These are phyloP conservation scores for Ophiodon elongatus DNA, from an alignment of 2,113 vertebrate species.

Conservation along the genomic window DNA sequence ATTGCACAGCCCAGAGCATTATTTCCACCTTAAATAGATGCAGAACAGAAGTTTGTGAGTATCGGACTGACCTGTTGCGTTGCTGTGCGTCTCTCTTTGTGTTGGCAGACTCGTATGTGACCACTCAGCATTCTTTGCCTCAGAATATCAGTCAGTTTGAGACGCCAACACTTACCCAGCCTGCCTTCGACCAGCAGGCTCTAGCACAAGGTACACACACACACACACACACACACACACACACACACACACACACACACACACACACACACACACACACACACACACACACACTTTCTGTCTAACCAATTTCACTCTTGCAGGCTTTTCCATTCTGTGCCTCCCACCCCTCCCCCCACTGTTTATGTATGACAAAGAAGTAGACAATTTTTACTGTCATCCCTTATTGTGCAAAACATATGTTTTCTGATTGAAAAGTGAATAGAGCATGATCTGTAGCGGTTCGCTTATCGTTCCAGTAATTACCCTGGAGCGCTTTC, in stretches of 20 bases:
- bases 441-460: not conserved
- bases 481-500: not conserved
- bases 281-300: conserved; percentile 19
- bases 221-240: conserved; percentile 34
- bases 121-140: conserved; percentile 88
- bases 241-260: conserved; percentile 3
- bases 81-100: conserved; percentile 19
- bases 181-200: conserved; percentile 91
- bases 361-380: not conserved
- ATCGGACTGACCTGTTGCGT: conserved; percentile 3
- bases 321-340: too few species aligned
- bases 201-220: conserved; percentile 89
- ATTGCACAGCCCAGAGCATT: not conserved
- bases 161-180: conserved; percentile 87
- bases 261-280: too few species aligned
- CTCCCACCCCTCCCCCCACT: too few species aligned
- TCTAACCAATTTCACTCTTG: not conserved
- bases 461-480: not conserved
- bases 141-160: conserved; percentile 92
- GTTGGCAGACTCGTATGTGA: conserved; percentile 89
- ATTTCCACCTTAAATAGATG: not conserved
- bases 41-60: not conserved
- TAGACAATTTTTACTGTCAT: not conserved
- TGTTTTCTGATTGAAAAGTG: not conserved
- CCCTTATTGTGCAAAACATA: not conserved